These are phyloP conservation scores for Actinemys pallida DNA, from an alignment of 2,113 vertebrate genomes.

Conservation along the genomic window DNA sequence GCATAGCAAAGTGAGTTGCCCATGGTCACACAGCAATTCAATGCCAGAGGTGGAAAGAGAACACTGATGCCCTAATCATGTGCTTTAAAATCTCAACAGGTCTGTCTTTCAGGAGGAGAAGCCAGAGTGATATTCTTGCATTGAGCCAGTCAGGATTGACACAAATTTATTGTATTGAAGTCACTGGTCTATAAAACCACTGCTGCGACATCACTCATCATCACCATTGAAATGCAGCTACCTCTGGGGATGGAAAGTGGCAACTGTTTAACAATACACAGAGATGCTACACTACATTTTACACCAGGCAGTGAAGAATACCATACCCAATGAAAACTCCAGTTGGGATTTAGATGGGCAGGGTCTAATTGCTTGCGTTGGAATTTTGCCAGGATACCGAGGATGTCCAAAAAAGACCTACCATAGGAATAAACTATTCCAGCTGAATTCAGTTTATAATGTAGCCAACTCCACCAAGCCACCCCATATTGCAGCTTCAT, in stretches of 20 bases:
- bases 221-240: accelerated
- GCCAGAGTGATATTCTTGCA: no score
- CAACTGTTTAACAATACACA: accelerated
- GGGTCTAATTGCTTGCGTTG: neutral
- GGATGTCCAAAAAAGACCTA: neutral
- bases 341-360: neutral
- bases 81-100: no score
- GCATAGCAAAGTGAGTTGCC: no score
- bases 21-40: no score
- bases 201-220: neutral
- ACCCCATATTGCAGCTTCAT: constrained; percentile 43
- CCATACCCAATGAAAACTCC: neutral
- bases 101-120: no score
- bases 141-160: neutral
- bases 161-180: neutral
- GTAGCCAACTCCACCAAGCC: constrained; percentile 10
- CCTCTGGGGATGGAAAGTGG: accelerated
- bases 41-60: no score
- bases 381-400: neutral
- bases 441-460: neutral
- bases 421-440: constrained; percentile 1
- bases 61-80: no score
- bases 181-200: neutral
- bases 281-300: accelerated
- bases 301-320: accelerated